Evolutionary conservation across 2,113 vertebrate genomes (phyloP).

Genomic region (Phoxinus phoxinus): DNA sequence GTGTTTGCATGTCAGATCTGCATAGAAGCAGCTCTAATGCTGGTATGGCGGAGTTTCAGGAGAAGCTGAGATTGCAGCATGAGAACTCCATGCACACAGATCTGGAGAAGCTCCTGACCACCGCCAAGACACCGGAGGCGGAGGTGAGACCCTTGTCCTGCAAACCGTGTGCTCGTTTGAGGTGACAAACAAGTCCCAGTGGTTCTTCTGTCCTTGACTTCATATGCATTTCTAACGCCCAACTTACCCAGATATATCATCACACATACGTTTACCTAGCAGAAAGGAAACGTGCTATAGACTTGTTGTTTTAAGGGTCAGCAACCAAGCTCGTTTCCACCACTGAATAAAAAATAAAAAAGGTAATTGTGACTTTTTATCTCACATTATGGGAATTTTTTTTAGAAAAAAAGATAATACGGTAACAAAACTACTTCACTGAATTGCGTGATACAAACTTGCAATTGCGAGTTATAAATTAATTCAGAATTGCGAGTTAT

Average conservation of each 20-base stretch:
- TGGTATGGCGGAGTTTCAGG: conserved; percentile 85
- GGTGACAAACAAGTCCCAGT: neutral
- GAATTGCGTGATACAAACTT: too few relatives aligned
- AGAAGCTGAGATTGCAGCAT: conserved; percentile 85
- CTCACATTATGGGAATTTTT: too few relatives aligned
- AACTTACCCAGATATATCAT: neutral
- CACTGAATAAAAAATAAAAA: too few relatives aligned
- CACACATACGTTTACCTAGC: neutral
- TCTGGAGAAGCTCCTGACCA: conserved; percentile 82
- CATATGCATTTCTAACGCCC: neutral
- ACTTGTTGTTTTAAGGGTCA: too few relatives aligned
- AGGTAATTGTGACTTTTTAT: too few relatives aligned
- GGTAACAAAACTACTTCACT: too few relatives aligned
- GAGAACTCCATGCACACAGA: conserved; percentile 86
- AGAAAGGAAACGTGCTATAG: too few relatives aligned
- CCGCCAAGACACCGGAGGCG: conserved; percentile 74
- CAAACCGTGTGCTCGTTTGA: neutral
- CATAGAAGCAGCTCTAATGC: conserved; percentile 80
- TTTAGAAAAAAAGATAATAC: too few relatives aligned
- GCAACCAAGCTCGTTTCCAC: too few relatives aligned
- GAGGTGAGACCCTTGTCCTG: conserved; percentile 61
- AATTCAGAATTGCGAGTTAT: too few relatives aligned
- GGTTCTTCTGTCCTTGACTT: neutral
- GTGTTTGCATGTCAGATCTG: conserved; percentile 70
- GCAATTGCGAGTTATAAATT: too few relatives aligned